Conservation (phyloP, 2,113 vertebrate species). For the Xerus inauris region DNA sequence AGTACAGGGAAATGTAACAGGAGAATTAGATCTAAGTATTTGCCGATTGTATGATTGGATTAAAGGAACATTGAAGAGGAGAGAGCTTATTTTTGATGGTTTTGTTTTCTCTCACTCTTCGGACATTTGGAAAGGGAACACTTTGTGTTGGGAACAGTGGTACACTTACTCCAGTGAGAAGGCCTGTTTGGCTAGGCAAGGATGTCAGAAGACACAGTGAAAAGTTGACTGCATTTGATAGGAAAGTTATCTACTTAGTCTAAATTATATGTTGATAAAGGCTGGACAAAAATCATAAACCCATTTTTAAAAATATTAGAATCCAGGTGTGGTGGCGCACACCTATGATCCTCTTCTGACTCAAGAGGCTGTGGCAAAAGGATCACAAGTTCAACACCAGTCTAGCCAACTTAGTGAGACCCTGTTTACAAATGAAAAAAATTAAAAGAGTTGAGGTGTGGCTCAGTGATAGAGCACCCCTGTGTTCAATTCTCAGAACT, state of each 20-base stretch:
- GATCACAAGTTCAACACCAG: no score
- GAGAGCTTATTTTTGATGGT: background rate
- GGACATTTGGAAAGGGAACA: background rate
- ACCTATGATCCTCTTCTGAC: no score
- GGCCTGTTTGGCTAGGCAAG: background rate
- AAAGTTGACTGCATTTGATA: background rate
- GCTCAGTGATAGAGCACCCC: no score
- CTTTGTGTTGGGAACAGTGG: background rate
- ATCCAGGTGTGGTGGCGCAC: no score
- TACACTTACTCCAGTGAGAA: background rate
- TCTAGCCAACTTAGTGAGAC: no score
- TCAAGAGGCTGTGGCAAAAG: no score
- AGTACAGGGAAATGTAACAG: background rate
- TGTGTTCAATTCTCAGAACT: no score
- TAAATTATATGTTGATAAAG: background rate
- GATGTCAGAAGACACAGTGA: conserved; percentile 49
- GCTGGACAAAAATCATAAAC: background rate
- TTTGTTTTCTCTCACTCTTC: background rate
- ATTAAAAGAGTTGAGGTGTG: no score
- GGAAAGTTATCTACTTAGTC: background rate
- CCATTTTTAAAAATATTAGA: background rate
- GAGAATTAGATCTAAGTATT: conserved; percentile 57
- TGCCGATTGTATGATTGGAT: background rate
- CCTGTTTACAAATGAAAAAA: no score
- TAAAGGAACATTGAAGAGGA: conserved; percentile 25